Evolutionary conservation across 2,113 vertebrate genomes (phyloP).

Genomic region (Thryonomys swinderianus): DNA sequence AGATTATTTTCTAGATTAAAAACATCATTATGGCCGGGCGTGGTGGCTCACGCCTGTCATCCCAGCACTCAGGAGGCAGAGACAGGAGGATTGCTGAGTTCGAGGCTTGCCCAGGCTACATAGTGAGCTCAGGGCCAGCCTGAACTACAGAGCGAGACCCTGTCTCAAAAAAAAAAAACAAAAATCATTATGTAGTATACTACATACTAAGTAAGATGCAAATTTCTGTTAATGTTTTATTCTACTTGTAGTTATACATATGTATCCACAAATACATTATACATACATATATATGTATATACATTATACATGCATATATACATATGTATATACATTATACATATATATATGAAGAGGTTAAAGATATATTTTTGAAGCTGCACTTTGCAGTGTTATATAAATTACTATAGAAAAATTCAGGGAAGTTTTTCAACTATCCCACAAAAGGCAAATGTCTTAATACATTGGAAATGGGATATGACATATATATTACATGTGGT

Average conservation of each 20-base stretch:
- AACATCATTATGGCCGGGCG: too few species aligned
- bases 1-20: slow-evolving; percentile 11
- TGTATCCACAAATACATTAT: neutral
- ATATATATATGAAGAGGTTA: neutral
- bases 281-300: neutral
- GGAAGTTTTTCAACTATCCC: neutral
- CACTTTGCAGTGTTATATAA: neutral
- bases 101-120: too few species aligned
- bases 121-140: too few species aligned
- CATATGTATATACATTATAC: neutral
- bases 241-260: neutral
- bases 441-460: neutral
- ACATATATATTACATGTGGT: neutral
- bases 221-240: neutral
- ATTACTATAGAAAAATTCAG: neutral
- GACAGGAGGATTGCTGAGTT: too few species aligned
- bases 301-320: neutral
- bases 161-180: too few species aligned
- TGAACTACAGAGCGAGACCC: too few species aligned
- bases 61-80: too few species aligned
- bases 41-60: too few species aligned
- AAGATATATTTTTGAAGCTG: neutral
- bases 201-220: neutral
- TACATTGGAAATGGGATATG: neutral
- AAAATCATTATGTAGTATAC: neutral